Conservation (phyloP, 2,888 invertebrate genomes). For the Amiota mariae region DNA sequence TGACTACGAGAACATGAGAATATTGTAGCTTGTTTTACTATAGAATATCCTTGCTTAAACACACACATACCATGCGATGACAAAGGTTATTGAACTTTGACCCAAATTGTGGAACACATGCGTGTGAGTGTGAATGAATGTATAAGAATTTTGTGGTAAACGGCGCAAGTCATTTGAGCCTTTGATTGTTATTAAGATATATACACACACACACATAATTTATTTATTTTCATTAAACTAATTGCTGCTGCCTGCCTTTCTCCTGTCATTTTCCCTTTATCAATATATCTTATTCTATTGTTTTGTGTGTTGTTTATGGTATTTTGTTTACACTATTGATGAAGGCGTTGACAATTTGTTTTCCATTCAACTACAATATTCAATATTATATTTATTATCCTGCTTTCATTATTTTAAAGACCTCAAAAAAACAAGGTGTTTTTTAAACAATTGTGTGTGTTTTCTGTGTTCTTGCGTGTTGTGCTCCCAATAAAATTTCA, state of each 20-base stretch:
- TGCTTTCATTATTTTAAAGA: too few species aligned
- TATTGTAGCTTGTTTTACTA: constrained; percentile 26
- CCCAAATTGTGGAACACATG: constrained; percentile 45
- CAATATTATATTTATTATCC: too few species aligned
- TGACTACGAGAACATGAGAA: background rate
- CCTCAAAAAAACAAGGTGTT: too few species aligned
- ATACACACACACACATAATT: constrained; percentile 43
- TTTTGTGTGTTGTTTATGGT: too few species aligned
- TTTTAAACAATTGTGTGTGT: too few species aligned
- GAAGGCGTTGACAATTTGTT: too few species aligned
- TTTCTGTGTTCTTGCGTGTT: too few species aligned
- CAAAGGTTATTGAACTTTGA: constrained; percentile 58
- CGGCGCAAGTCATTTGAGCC: constrained; percentile 46
- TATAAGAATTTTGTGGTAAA: background rate
- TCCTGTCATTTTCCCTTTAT: background rate
- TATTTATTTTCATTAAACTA: constrained; percentile 57
- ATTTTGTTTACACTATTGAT: too few species aligned
- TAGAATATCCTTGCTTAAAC: constrained; percentile 49
- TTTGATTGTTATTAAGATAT: constrained; percentile 18
- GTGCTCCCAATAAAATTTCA: too few species aligned
- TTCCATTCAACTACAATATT: too few species aligned
- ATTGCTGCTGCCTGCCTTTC: constrained; percentile 34
- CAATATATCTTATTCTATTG: too few species aligned
- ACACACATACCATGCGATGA: constrained; percentile 38
- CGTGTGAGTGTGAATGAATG: constrained; percentile 43